Evolutionary conservation across 2,888 invertebrate species (phyloP), one percentile per base, ranked within the genome.

Genomic region (Deilephila porcellus): DNA sequence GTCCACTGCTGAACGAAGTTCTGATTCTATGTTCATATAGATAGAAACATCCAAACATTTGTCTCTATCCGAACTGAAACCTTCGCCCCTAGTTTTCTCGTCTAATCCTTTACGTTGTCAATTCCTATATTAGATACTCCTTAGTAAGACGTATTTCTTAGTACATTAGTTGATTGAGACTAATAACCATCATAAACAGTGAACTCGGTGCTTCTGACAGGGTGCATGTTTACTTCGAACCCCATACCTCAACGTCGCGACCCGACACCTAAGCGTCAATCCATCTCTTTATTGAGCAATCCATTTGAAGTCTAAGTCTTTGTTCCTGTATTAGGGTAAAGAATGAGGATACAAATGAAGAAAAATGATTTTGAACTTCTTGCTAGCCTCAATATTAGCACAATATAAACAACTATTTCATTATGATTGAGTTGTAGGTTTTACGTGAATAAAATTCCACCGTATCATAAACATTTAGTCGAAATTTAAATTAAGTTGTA

Each of bases 241-340:
- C 63, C 34, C n/a, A 63, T 63, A 6, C 63, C 19, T 63, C 63
- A 34, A 63, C 34, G 63, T 63, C 63, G 34, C 3, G 63, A 29
- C 29, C 29, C 29, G 17, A n/a, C 19, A 34, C 19, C 62, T 37
- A 63, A n/a, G 34, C 37, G 8, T 17, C 3, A 5, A 6, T 63
- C 32, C 62, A 62, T 19, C 62, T 62, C 62, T 34, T 62, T 62
- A 34, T 19, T 56, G 19, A 56, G 56, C 56, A n/a, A 56, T 56
- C n/a, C 5, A 56, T 56, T 17, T 19, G n/a, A 56, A 17, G 14
- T n/a, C 3, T 14, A 4, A 19, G n/a, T n/a, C n/a, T n/a, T 56
- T 56, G n/a, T 56, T 56, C 56, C 56, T 11, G 45, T 45, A 5
- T 56, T 5, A n/a, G n/a, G n/a, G 56, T 7, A 56, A 56, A 56